Evolutionary conservation across 2,113 vertebrate genomes (phyloP).

Genomic region (Neodontobutis hainanensis): DNA sequence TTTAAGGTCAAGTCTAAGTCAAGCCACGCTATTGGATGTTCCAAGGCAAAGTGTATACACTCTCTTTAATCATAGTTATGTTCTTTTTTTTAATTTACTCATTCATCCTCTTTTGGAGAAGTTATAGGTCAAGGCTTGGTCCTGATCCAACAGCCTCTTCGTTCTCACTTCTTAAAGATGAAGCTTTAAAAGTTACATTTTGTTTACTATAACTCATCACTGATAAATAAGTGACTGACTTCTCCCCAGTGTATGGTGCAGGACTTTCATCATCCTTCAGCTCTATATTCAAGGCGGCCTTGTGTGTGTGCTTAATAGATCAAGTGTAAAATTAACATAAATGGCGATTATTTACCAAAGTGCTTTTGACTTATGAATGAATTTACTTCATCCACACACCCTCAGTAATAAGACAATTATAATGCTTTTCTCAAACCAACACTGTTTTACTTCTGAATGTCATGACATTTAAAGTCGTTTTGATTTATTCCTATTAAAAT

Average conservation of each 20-base stretch:
- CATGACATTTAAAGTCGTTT: slow-evolving; percentile 12
- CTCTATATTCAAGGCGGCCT: slow-evolving; percentile 26
- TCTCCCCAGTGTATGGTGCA: slow-evolving; percentile 3
- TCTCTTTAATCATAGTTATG: slow-evolving; percentile 31
- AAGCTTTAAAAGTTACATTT: background rate
- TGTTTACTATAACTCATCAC: slow-evolving; percentile 9
- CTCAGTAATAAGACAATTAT: background rate
- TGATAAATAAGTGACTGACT: slow-evolving; percentile 3
- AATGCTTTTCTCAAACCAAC: background rate
- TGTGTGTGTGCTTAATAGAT: slow-evolving; percentile 5
- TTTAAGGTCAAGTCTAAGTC: slow-evolving; percentile 35
- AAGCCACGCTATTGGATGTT: background rate
- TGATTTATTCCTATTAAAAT: background rate
- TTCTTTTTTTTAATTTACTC: background rate
- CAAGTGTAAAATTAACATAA: slow-evolving; percentile 20
- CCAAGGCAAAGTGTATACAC: slow-evolving; percentile 26
- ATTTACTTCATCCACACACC: background rate
- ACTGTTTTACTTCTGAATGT: background rate
- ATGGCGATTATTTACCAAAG: slow-evolving; percentile 4
- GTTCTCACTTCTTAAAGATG: background rate
- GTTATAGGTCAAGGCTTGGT: slow-evolving; percentile 1
- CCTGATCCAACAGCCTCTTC: background rate
- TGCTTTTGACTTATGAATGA: background rate
- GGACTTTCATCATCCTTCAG: slow-evolving; percentile 42
- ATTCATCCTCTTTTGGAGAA: slow-evolving; percentile 1